Evolutionary conservation across 2,797 vertebrate genomes (phyloP).

Genomic region (Loriculus beryllinus): DNA sequence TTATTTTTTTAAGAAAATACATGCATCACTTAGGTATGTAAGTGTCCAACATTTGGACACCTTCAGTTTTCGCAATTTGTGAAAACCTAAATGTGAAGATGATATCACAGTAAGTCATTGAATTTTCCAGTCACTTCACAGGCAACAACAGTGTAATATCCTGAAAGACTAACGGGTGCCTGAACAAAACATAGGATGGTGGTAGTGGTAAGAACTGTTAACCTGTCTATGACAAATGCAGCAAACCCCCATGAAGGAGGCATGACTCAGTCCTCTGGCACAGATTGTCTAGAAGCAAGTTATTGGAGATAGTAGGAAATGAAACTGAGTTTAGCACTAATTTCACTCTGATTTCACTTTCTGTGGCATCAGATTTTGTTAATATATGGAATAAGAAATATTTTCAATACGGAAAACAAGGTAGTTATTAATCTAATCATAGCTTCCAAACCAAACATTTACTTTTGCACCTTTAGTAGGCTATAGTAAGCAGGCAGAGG

Average conservation of each 20-base stretch:
- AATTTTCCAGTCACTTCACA: not conserved
- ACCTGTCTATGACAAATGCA: not conserved
- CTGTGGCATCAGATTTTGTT: not conserved
- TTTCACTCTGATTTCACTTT: not conserved
- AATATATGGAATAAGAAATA: not conserved
- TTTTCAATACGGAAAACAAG: not conserved
- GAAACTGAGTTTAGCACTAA: not conserved
- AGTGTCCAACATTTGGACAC: not conserved
- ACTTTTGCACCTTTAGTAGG: not conserved
- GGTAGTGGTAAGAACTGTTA: not conserved
- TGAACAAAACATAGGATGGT: not conserved
- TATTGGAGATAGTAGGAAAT: not conserved
- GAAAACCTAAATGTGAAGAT: not conserved
- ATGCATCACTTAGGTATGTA: not conserved
- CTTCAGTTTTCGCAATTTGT: not conserved
- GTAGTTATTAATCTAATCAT: not conserved
- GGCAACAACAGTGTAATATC: not conserved
- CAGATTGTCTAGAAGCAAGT: rapidly evolving
- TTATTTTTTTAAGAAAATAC: not conserved
- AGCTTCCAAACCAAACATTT: not conserved
- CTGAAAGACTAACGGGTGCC: not conserved
- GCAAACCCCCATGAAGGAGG: not conserved
- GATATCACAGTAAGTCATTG: not conserved
- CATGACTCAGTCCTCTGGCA: not conserved
- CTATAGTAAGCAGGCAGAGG: not conserved